These are phyloP conservation scores for Champsocephalus gunnari DNA, from an alignment of 2,797 vertebrate species.

Conservation along the genomic window DNA sequence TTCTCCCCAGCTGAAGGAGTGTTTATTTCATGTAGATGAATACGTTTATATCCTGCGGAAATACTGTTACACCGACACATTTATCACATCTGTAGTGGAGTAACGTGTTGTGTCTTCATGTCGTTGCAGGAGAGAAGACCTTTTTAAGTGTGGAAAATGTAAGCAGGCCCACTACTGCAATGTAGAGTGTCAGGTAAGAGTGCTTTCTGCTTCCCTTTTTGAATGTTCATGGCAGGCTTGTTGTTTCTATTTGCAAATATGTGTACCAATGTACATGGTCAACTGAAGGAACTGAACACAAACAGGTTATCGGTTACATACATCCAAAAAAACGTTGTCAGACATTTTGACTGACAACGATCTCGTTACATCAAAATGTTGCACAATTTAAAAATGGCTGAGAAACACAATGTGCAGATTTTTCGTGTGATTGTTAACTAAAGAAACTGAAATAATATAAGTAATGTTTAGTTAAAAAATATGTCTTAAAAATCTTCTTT, in stretches of 20 bases:
- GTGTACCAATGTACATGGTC: not conserved
- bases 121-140: conserved; percentile 91
- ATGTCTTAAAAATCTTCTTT: not conserved
- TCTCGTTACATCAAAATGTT: too few species aligned
- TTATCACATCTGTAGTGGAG: not conserved
- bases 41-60: not conserved
- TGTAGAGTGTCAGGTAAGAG: conserved; percentile 94
- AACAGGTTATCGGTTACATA: too few species aligned
- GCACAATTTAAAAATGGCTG: too few species aligned
- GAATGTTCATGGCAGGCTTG: not conserved
- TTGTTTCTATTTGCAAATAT: not conserved
- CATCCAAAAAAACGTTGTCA: too few species aligned
- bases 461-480: too few species aligned
- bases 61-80: not conserved
- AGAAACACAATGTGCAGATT: too few species aligned
- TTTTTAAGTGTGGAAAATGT: conserved; percentile 97
- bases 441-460: not conserved
- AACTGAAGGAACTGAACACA: not conserved
- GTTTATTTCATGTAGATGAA: not conserved
- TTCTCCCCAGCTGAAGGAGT: too few species aligned
- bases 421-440: not conserved
- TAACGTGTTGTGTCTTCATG: conserved; percentile 4
- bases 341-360: too few species aligned
- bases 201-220: not conserved
- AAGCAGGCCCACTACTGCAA: conserved; percentile 98